Evolutionary conservation across 2,113 vertebrate genomes (phyloP).

Genomic region (Gymnobelideus leadbeateri): DNA sequence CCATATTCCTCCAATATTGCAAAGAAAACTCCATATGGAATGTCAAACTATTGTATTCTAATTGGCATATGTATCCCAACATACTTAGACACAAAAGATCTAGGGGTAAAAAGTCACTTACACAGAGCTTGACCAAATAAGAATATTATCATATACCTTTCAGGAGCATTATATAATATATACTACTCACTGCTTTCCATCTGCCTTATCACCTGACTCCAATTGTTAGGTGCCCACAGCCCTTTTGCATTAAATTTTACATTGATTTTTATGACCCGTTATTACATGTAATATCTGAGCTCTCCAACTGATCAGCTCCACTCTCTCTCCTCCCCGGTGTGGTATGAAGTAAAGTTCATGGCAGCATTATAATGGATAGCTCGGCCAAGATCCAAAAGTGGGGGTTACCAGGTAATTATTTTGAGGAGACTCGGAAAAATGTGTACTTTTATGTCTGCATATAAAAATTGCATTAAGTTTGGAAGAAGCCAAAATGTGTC

Average conservation of each 20-base stretch:
- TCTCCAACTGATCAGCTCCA: constrained; percentile 65
- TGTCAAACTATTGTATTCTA: constrained; percentile 48
- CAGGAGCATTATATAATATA: constrained; percentile 67
- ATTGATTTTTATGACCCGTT: constrained; percentile 79
- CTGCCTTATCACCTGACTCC: constrained; percentile 73
- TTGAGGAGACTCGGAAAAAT: constrained; percentile 68
- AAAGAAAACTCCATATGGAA: background rate
- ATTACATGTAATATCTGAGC: constrained; percentile 75
- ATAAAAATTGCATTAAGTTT: constrained; percentile 81
- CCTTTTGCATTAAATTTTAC: constrained; percentile 82
- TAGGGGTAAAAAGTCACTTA: background rate
- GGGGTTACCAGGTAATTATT: constrained; percentile 76
- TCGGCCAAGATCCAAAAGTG: constrained; percentile 76
- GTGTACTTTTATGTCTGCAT: constrained; percentile 71
- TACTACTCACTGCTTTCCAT: constrained; percentile 72
- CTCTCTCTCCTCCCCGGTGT: constrained; percentile 77
- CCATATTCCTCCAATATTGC: constrained; percentile 14
- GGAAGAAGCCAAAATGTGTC: constrained; percentile 70
- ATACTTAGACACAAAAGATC: background rate
- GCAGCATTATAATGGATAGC: constrained; percentile 74
- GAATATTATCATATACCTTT: constrained; percentile 31
- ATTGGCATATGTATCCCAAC: constrained; percentile 60
- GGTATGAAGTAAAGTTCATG: constrained; percentile 83
- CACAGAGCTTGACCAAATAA: background rate
- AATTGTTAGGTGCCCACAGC: constrained; percentile 78